These are phyloP conservation scores for Aphyosemion australe DNA, from an alignment of 2,113 vertebrate genomes.

Conservation along the genomic window DNA sequence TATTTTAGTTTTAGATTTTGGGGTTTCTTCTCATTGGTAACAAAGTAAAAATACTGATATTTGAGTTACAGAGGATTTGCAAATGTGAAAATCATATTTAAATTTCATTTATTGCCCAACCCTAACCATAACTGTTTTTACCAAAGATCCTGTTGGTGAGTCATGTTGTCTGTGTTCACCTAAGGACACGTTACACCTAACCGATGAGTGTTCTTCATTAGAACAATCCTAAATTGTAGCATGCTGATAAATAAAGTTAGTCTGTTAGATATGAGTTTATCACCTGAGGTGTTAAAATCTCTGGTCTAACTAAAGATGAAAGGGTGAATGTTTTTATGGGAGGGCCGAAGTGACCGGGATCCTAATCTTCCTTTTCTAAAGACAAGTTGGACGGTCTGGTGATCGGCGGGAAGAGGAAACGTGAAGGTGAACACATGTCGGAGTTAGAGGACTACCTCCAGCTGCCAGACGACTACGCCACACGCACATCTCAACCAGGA, in stretches of 20 bases:
- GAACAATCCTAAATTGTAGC: too few relatives aligned
- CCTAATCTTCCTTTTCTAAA: conserved; percentile 80
- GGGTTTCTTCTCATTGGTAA: too few relatives aligned
- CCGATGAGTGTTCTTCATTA: too few relatives aligned
- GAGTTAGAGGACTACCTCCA: conserved; percentile 96
- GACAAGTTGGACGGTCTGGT: conserved; percentile 96
- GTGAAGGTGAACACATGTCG: conserved; percentile 86
- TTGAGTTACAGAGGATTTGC: neutral
- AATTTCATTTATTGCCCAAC: neutral
- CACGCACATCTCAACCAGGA: conserved; percentile 93
- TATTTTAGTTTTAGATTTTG: too few relatives aligned
- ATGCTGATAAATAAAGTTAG: too few relatives aligned
- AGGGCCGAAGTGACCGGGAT: conserved; percentile 39
- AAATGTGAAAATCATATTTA: neutral
- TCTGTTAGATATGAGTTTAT: too few relatives aligned
- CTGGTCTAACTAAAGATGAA: neutral
- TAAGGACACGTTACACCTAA: neutral
- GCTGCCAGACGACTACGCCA: conserved; percentile 97
- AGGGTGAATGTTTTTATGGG: neutral
- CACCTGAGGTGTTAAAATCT: neutral
- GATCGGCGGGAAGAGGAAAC: conserved; percentile 91
- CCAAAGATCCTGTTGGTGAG: neutral
- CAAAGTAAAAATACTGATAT: too few relatives aligned
- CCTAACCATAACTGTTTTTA: neutral
- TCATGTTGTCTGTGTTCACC: neutral